Evolutionary conservation across 2,888 invertebrate genomes (phyloP).

Genomic region (Chrysolina oricalcia): DNA sequence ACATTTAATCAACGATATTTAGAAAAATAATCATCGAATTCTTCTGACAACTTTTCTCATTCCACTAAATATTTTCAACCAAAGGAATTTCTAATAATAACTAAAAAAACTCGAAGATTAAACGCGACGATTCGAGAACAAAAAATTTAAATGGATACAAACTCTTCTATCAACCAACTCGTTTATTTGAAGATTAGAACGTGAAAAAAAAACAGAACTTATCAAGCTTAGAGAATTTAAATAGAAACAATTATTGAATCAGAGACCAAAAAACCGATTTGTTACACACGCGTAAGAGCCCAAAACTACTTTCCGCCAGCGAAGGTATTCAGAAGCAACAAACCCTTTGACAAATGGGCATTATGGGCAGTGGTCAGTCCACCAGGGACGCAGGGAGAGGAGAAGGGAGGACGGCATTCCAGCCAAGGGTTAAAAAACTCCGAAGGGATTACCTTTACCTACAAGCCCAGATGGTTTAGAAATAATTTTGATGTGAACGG

Average conservation of each 20-base stretch:
- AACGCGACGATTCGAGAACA: neutral
- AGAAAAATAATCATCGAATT: no score
- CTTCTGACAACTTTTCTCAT: no score
- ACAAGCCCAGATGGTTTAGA: constrained; percentile 68
- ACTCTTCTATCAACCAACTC: constrained; percentile 10
- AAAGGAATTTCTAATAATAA: neutral
- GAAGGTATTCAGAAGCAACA: constrained; percentile 29
- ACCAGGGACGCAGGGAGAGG: constrained; percentile 39
- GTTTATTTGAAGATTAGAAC: constrained; percentile 21
- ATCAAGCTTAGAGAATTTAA: neutral
- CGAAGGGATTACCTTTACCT: constrained; percentile 65
- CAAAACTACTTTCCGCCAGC: constrained; percentile 18
- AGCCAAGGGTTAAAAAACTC: constrained; percentile 71
- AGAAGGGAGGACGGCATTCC: constrained; percentile 62
- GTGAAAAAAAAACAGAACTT: neutral
- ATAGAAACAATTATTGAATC: constrained; percentile 13
- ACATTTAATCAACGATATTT: no score
- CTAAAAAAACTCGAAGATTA: neutral
- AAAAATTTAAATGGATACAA: constrained; percentile 13
- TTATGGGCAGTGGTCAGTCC: constrained; percentile 14
- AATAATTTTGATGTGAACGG: constrained; percentile 62
- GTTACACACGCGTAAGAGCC: neutral
- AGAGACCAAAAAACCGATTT: neutral
- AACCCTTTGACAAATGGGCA: constrained; percentile 29
- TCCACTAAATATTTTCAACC: neutral